Percentiles rank a stretch among this genome's conserved stretches.
Conservation (phyloP, 2,113 vertebrate species). For the Raja brachyura region DNA sequence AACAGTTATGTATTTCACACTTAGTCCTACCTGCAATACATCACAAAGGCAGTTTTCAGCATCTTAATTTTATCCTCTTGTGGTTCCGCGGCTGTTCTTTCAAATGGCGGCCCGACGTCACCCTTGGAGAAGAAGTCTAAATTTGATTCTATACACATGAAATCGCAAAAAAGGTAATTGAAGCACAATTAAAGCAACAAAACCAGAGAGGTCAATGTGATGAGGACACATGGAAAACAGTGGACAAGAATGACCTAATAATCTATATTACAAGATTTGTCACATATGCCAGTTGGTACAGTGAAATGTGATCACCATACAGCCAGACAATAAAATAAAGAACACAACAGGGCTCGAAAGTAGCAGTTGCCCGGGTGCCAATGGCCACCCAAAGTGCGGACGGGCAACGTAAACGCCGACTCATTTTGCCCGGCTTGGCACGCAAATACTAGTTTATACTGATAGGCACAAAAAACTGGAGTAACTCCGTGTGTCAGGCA, state of each 20-base stretch:
- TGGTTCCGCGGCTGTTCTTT: conserved; percentile 60
- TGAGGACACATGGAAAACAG: background rate
- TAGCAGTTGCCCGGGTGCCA: no score
- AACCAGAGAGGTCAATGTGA: background rate
- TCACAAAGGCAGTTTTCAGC: conserved; percentile 87
- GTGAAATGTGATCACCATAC: no score
- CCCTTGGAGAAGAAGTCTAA: conserved; percentile 55
- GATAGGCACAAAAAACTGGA: no score
- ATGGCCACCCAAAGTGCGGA: no score
- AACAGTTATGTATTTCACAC: background rate
- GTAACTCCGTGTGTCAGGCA: no score
- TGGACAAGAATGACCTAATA: background rate
- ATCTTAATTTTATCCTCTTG: conserved; percentile 83
- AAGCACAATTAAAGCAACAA: background rate
- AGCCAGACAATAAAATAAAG: no score
- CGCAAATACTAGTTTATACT: no score
- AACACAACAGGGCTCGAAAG: no score
- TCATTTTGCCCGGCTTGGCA: no score
- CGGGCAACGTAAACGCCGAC: no score
- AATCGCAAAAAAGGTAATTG: background rate
- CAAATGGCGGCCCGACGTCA: conserved; percentile 59
- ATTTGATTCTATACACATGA: background rate
- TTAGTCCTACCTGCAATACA: conserved; percentile 77
- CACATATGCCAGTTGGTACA: no score
- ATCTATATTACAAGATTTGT: no score